A percentile compares a stretch with the other conserved stretches of the same genome.
These are phyloP conservation scores for Ceratoteleas bidentatus DNA, from an alignment of 1,140 invertebrate genomes.

Conservation along the genomic window DNA sequence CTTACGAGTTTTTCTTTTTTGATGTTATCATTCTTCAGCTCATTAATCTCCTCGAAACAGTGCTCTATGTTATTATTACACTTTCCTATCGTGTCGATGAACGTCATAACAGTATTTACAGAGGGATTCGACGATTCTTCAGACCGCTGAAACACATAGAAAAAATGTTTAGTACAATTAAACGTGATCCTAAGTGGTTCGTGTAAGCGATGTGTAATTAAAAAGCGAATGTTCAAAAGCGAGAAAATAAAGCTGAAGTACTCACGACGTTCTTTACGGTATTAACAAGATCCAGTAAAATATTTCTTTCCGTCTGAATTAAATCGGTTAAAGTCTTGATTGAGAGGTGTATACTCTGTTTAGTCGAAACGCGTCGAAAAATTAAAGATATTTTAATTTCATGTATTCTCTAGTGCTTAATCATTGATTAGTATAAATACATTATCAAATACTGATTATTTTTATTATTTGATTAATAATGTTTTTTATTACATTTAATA, in stretches of 20 bases:
- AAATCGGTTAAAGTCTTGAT: slow-evolving; percentile 70
- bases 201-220: no score
- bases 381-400: slow-evolving; percentile 4
- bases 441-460: not conserved
- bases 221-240: slow-evolving; percentile 28
- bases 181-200: no score
- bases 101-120: slow-evolving; percentile 51
- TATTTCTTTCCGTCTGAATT: slow-evolving; percentile 67
- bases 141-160: slow-evolving; percentile 56
- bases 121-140: slow-evolving; percentile 61
- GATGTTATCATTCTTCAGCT: slow-evolving; percentile 69
- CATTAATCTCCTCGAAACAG: slow-evolving; percentile 71
- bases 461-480: not conserved
- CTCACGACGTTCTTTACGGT: slow-evolving; percentile 71
- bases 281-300: slow-evolving; percentile 68
- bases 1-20: slow-evolving; percentile 78
- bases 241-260: slow-evolving; percentile 29
- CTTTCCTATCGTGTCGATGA: slow-evolving; percentile 68
- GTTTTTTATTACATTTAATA: slow-evolving; percentile 66
- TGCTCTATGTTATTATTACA: slow-evolving; percentile 67
- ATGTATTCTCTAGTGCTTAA: not conserved
- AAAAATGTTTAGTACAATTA: not conserved
- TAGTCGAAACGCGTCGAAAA: slow-evolving; percentile 23
- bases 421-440: not conserved
- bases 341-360: slow-evolving; percentile 64